Percentiles rank a stretch among this genome's conserved stretches.
Evolutionary conservation across 2,888 invertebrate genomes (phyloP).

Genomic region (Hemistola chrysoprasaria): DNA sequence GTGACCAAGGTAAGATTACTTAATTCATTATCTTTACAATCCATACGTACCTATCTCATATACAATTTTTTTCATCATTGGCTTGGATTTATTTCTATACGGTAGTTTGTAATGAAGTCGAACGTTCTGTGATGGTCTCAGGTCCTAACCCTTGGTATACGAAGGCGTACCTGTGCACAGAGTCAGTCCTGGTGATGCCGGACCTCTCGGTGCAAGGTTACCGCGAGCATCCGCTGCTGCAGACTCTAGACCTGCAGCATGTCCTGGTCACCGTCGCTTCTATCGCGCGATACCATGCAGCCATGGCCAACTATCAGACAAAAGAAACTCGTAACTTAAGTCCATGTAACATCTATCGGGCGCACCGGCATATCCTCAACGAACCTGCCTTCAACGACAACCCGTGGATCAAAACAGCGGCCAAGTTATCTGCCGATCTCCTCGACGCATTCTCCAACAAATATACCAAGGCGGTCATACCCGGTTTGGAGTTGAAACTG

Average conservation of each 20-base stretch:
- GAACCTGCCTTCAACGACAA: conserved; percentile 53
- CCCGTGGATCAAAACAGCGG: conserved; percentile 51
- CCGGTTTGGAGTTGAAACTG: conserved; percentile 43
- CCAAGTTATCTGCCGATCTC: conserved; percentile 51
- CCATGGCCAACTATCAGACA: conserved; percentile 54
- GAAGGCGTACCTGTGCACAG: conserved; percentile 50
- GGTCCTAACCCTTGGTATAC: conserved; percentile 53
- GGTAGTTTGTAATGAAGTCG: too few species aligned
- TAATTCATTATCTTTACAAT: too few species aligned
- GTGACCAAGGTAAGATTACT: conserved; percentile 37
- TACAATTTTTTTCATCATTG: too few species aligned
- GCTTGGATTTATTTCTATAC: too few species aligned
- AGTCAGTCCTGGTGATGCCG: conserved; percentile 59
- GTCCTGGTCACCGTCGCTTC: conserved; percentile 38
- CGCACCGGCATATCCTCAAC: conserved; percentile 38
- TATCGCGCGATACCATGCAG: conserved; percentile 64
- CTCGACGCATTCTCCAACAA: conserved; percentile 50
- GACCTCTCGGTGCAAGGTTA: conserved; percentile 58
- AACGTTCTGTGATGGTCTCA: too few species aligned
- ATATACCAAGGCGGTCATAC: conserved; percentile 28
- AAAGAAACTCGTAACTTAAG: conserved; percentile 28
- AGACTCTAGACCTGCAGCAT: conserved; percentile 51
- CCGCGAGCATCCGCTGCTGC: conserved; percentile 31
- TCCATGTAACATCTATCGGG: conserved; percentile 41
- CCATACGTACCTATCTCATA: too few species aligned